phyloP scores from a whole-genome alignment of 2,797 vertebrate genomes.

The Varecia variegata region DNA sequence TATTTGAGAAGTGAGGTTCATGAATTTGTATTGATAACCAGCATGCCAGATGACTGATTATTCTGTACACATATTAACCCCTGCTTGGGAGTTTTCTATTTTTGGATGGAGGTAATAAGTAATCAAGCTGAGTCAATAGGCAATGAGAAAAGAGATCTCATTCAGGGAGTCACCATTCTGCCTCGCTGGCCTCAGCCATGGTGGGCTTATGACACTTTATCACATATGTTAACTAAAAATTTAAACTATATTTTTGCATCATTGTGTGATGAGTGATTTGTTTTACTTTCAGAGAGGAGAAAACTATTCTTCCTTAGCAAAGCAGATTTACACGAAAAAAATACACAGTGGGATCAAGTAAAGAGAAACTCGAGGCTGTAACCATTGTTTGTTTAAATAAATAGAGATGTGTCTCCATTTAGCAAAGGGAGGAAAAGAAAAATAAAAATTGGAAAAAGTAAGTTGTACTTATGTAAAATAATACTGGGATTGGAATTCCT shows the following conservation, averaged over 20 bases:
- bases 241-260: background rate
- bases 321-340: conserved; percentile 3
- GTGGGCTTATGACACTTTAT: background rate
- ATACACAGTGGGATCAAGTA: background rate
- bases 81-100: background rate
- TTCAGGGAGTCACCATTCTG: background rate
- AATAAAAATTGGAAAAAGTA: conserved; percentile 37
- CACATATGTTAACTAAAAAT: background rate
- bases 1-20: background rate
- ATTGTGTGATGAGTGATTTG: background rate
- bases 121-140: background rate
- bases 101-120: background rate
- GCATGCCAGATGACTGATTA: background rate
- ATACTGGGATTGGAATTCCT: conserved; percentile 37
- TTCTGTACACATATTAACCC: background rate
- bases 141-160: background rate
- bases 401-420: background rate
- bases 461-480: conserved; percentile 53
- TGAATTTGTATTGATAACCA: background rate
- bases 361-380: conserved; percentile 1
- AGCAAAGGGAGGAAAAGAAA: background rate
- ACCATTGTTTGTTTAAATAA: conserved; percentile 46
- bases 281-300: background rate
- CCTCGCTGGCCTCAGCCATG: background rate
- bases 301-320: background rate